These are phyloP conservation scores for Myiozetetes cayanensis DNA, from an alignment of 2,113 vertebrate species.

Conservation along the genomic window DNA sequence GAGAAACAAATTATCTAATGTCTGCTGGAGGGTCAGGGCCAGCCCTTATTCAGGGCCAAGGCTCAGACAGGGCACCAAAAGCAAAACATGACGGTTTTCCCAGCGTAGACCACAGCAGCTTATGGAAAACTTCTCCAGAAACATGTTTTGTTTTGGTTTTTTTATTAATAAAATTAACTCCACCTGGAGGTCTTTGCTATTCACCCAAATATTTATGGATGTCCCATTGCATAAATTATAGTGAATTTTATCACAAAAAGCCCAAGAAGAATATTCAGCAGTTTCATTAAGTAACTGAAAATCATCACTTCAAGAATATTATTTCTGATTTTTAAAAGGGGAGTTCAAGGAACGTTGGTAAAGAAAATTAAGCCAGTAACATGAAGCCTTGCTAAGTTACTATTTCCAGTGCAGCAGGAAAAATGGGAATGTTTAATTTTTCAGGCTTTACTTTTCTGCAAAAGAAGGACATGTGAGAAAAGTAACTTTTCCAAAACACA, in stretches of 20 bases:
- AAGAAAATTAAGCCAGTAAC: neutral
- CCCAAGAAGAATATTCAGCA: neutral
- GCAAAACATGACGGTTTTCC: neutral
- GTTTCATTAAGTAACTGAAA: neutral
- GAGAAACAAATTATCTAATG: neutral
- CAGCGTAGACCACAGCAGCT: neutral
- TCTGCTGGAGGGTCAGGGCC: neutral
- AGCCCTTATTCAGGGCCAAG: neutral
- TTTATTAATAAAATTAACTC: neutral
- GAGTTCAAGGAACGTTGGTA: neutral
- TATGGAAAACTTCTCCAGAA: neutral
- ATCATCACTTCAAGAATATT: neutral
- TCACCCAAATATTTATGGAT: neutral
- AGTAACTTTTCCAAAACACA: neutral
- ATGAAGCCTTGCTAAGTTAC: neutral
- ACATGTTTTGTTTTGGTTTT: neutral
- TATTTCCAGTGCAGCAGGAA: neutral
- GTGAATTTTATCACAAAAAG: neutral
- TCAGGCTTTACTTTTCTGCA: neutral
- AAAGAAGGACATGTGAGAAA: neutral
- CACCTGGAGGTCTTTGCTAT: neutral
- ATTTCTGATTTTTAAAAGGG: neutral
- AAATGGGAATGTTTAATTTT: neutral
- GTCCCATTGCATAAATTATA: neutral
- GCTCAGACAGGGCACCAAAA: neutral